Base-by-base conservation (phyloP, 2,113 vertebrate species). In the Malaclemys terrapin region DNA sequence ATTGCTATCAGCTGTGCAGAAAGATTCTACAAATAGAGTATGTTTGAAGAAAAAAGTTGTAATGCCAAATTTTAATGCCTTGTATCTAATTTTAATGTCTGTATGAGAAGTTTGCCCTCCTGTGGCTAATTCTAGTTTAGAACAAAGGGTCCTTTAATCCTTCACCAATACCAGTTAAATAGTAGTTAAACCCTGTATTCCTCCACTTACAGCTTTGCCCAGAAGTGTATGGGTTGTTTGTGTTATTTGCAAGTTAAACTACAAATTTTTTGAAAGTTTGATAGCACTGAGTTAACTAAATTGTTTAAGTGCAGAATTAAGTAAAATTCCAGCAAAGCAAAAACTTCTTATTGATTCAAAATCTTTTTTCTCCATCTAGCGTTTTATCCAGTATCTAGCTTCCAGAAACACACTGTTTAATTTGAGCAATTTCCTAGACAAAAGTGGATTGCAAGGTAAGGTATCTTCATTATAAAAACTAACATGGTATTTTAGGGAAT, bases 331-430 rank as follows among this genome's bases (percentile, higher is more conserved):
- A 85, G 78, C 35, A 86, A 16, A 35, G 4, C 72, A n/a, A 3
- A 80, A 85, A 62, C 5, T 5, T 4, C 89, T 54, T 97, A 91
- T 72, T 45, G 31, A 82, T 96, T 27, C 62, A 29, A 22, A 45
- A 5, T 87, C 93, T 76, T 95, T 96, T 83, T 91, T 94, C 97
- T 94, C 95, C 49, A 72, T 98, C 8, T 94, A 99, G 99, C 99
- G 98, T 97, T 99, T 99, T 97, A 98, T 99, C 98, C 99, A 99
- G 98, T 99, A 99, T 98, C 98, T 99, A 96, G 99, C 99, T 95
- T 99, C 99, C 97, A 99, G 99, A 98, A 99, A 99, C 98, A 99
- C 99, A 1, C 98, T 99, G 97, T 99, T 99, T 98, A 99, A 99
- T 98, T 98, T 99, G 98, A 99, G 99, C 98, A 99, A 99, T 98